Evolutionary conservation across 2,888 invertebrate species (phyloP).

Genomic region (Periphyllus acericola): DNA sequence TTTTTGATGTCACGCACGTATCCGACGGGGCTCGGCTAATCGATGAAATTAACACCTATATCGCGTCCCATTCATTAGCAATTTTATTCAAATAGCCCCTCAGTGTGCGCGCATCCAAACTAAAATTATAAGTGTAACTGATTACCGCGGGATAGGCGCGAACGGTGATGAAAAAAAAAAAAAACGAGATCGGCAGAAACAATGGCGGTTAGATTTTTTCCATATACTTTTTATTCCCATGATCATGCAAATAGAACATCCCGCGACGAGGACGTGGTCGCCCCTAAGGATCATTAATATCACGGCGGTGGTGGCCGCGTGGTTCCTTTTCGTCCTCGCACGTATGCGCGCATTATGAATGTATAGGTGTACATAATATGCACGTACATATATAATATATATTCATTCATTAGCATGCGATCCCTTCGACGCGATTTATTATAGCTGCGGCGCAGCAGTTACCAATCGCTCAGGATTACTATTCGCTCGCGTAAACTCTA

Average conservation of each 20-base stretch:
- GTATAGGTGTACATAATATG: background rate
- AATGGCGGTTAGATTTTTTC: slow-evolving; percentile 6
- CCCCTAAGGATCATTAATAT: slow-evolving; percentile 47
- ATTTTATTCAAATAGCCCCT: slow-evolving; percentile 30
- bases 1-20: slow-evolving; percentile 44
- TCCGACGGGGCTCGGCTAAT: slow-evolving; percentile 12
- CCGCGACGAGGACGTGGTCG: slow-evolving; percentile 16
- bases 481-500: background rate
- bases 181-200: slow-evolving; percentile 31
- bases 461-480: background rate
- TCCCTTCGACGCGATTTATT: background rate
- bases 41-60: slow-evolving; percentile 36
- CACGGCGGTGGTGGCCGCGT: background rate
- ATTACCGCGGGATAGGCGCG: slow-evolving; percentile 40
- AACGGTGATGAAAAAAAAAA: background rate
- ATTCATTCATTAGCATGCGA: slow-evolving; percentile 4
- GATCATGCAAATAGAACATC: slow-evolving; percentile 50
- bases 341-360: slow-evolving; percentile 10
- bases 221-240: slow-evolving; percentile 40
- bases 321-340: slow-evolving; percentile 36
- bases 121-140: slow-evolving; percentile 42
- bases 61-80: slow-evolving; percentile 17
- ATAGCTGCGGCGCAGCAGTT: background rate
- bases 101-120: background rate
- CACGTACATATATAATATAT: background rate